phyloP scores from a whole-genome alignment of 1,140 invertebrate genomes.

The Ips typographus region DNA sequence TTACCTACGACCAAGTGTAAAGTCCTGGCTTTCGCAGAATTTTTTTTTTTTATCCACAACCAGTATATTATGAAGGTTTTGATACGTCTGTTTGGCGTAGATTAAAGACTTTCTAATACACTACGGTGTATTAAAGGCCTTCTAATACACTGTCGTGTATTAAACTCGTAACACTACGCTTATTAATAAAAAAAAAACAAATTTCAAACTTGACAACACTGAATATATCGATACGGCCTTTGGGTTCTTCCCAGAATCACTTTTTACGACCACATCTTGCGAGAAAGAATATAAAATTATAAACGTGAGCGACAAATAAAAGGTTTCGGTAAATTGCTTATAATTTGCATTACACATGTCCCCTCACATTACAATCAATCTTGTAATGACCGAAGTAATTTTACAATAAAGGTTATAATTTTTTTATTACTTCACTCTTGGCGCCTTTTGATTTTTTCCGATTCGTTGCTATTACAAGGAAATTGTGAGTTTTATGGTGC shows the following conservation, averaged over 20 bases:
- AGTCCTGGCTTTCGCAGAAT: too few species aligned
- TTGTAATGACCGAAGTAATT: slow-evolving; percentile 23
- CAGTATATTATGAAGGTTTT: too few species aligned
- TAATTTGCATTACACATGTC: slow-evolving; percentile 32
- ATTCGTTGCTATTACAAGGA: neutral
- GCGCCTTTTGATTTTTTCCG: slow-evolving; percentile 23
- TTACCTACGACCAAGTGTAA: too few species aligned
- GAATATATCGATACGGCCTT: neutral
- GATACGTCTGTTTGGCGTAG: too few species aligned
- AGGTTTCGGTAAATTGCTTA: slow-evolving; percentile 24
- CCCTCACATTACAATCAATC: slow-evolving; percentile 23
- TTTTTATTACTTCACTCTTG: slow-evolving; percentile 10
- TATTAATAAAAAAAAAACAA: too few species aligned
- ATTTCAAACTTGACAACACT: too few species aligned
- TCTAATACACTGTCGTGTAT: too few species aligned
- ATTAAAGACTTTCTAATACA: too few species aligned
- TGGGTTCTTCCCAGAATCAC: neutral
- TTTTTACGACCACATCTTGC: slow-evolving; percentile 21
- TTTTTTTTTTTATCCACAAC: too few species aligned
- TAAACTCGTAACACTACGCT: too few species aligned
- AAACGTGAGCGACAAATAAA: slow-evolving; percentile 13
- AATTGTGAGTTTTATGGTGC: too few species aligned
- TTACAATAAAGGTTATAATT: slow-evolving; percentile 30
- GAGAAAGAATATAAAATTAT: slow-evolving; percentile 20
- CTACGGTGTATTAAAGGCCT: too few species aligned